Percentiles rank a stretch among this genome's conserved stretches.
Evolutionary conservation across 2,113 vertebrate species (phyloP).

Genomic region (Corydoras maculifer): DNA sequence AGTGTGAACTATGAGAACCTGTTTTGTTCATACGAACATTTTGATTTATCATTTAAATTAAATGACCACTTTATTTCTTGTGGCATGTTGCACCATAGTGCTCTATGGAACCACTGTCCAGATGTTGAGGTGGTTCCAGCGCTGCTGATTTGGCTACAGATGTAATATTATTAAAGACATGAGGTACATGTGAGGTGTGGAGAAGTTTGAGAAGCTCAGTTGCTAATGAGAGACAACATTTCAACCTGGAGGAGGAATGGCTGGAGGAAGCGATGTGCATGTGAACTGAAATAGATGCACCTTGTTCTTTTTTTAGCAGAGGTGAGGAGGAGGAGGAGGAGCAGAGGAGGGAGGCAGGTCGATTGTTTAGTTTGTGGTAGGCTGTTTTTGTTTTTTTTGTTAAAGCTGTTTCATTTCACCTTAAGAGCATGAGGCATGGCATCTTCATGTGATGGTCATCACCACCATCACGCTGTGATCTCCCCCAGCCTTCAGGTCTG

Average conservation of each 20-base stretch:
- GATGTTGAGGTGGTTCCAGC: no score
- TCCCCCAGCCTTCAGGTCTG: slow-evolving; percentile 12
- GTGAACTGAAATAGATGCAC: slow-evolving; percentile 53
- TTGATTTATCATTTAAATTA: no score
- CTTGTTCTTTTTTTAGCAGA: slow-evolving; percentile 71
- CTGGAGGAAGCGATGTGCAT: slow-evolving; percentile 33
- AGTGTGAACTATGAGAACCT: no score
- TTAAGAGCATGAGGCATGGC: slow-evolving; percentile 41
- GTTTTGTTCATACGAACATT: no score
- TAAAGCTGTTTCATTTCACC: slow-evolving; percentile 64
- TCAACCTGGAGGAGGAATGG: not conserved
- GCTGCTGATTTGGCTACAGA: no score
- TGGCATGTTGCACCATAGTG: no score
- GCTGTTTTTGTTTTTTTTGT: slow-evolving; percentile 57
- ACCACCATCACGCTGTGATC: slow-evolving; percentile 28
- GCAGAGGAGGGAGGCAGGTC: slow-evolving; percentile 72
- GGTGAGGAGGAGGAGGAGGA: slow-evolving; percentile 73
- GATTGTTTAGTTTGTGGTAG: slow-evolving; percentile 76
- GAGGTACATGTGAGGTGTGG: no score
- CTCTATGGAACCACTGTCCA: no score
- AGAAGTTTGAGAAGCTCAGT: not conserved
- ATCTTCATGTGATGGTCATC: slow-evolving; percentile 39
- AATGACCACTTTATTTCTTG: no score
- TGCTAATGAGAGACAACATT: not conserved
- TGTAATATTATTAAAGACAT: no score